Base-by-base conservation (phyloP, 2,797 vertebrate genomes). In the Myotis pilosus region DNA sequence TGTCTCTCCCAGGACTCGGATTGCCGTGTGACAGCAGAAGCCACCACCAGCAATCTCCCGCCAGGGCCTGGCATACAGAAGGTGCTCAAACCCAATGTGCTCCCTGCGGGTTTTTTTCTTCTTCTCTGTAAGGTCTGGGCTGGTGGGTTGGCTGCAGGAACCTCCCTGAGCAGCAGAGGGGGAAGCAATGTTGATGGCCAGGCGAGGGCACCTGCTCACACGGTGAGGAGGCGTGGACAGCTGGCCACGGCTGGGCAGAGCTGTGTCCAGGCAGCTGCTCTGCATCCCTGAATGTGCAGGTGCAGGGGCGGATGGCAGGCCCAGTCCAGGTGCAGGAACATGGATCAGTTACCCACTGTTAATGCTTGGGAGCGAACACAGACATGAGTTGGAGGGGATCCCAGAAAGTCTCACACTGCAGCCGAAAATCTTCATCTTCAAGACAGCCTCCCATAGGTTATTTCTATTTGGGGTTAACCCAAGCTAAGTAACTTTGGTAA, bases 161-260 rank as follows among this genome's bases (percentile, higher is more conserved):
- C 28, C 62, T 68, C 5, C 12, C 78, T n/a, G 81, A 64, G 78
- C 20, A 60, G 91, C 82, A 94, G 94, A 57, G 41, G 51, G 91
- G 30, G 23, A 84, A 8, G 30, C 5, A 30, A 68, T 79, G 84
- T n/a, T 12, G 68, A 81, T 1, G 64, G 88, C 9, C 19, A 0
- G 0, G 16, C 64, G 28, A 47, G 80, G 62, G n/a, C n/a, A 64
- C 66, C 83, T 57, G 94, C 2, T 75, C 38, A 25, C 1, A 0
- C 12, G 25, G 49, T 62, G 51, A 41, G 36, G 79, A 7, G 3
- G 47, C 28, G 71, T 30, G 60, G 51, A 78, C 74, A 8, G 69
- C 62, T 7, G 8, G 41, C 3, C 0, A 30, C 28, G 60, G 60
- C 60, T 30, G 60, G 60, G 60, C 60, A 30, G 60, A 62, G 60